phyloP scores from a whole-genome alignment of 2,797 vertebrate species.

The Parotocinclus haroldoi region DNA sequence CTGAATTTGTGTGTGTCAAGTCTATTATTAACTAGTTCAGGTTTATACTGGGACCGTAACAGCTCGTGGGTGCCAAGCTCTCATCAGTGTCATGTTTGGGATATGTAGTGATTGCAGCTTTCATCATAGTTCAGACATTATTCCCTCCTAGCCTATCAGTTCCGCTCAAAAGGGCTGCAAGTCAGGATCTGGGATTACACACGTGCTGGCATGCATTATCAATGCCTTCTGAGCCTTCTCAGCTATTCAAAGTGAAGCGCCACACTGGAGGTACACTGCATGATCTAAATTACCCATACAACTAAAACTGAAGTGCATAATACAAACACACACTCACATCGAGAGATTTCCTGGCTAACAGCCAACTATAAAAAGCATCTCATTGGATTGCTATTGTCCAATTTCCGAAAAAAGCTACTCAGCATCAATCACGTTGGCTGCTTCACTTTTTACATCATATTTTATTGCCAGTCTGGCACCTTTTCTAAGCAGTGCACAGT shows the following conservation, averaged over 20 bases:
- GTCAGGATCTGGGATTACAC: constrained; percentile 36
- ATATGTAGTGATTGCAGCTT: constrained; percentile 25
- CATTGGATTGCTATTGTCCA: constrained; percentile 50
- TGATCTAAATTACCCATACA: constrained; percentile 47
- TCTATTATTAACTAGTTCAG: constrained; percentile 28
- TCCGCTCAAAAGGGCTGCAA: constrained; percentile 14
- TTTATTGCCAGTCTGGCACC: constrained; percentile 21
- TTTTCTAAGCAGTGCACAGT: constrained; percentile 34
- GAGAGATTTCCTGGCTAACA: constrained; percentile 27
- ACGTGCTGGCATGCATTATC: constrained; percentile 53
- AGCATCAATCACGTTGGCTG: too few relatives aligned
- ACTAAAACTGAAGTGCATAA: constrained; percentile 20
- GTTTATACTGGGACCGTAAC: constrained; percentile 9
- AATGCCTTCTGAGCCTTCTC: constrained; percentile 57
- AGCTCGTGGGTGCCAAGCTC: constrained; percentile 6
- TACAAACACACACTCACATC: not conserved
- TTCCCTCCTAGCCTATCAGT: constrained; percentile 34
- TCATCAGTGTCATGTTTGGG: constrained; percentile 29
- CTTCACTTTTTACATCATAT: too few relatives aligned
- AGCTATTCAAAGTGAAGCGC: constrained; percentile 60
- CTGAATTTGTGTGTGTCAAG: not conserved
- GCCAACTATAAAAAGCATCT: constrained; percentile 45
- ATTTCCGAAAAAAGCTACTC: constrained; percentile 7
- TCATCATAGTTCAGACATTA: constrained; percentile 27
- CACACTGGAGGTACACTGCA: constrained; percentile 61